Evolutionary conservation across 2,113 vertebrate species (phyloP).

Genomic region (Varanus salvator): DNA sequence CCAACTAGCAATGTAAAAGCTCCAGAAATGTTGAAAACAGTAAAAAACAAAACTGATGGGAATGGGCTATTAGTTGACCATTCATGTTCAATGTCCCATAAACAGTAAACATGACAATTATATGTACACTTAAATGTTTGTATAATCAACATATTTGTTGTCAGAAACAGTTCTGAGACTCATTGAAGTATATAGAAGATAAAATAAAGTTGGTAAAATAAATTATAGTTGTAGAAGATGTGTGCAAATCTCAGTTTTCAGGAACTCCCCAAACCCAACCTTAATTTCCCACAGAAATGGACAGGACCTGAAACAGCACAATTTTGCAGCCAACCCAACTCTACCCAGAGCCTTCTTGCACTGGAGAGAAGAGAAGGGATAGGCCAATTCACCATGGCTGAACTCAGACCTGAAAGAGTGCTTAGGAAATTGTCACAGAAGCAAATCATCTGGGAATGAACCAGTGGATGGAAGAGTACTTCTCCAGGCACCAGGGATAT

Average conservation of each 20-base stretch:
- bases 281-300: neutral
- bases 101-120: neutral
- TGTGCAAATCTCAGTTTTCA: neutral
- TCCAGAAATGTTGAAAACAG: neutral
- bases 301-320: no score
- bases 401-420: no score
- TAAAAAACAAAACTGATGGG: no score
- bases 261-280: neutral
- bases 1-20: neutral
- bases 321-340: no score
- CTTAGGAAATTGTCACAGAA: no score
- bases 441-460: no score
- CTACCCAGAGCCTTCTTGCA: no score
- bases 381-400: no score
- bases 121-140: neutral
- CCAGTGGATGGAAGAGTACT: no score
- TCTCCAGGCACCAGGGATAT: no score
- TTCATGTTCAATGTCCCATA: neutral
- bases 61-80: neutral
- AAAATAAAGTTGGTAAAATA: neutral
- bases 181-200: neutral
- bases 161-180: neutral
- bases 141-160: neutral
- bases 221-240: neutral
- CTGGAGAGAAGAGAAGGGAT: no score